Conservation (phyloP, 35 echinoderm and acorn worm species). For the Strongylocentrotus purpuratus region DNA sequence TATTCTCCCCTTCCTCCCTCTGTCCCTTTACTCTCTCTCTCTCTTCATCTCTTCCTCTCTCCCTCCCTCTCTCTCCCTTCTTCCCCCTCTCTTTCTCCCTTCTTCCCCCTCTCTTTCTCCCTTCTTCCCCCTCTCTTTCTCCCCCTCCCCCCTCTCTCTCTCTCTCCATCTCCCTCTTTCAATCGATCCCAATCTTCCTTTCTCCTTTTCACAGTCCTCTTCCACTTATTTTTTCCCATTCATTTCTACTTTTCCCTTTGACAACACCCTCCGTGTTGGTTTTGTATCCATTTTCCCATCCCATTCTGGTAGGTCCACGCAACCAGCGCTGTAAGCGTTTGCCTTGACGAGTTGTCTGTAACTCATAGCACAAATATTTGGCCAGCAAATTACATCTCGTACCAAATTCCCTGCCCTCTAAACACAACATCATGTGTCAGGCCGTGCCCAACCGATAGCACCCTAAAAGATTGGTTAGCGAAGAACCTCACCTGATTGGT, state of each 20-base stretch:
- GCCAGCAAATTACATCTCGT: slow-evolving; percentile 51
- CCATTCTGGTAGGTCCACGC: background rate
- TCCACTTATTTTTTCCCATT: background rate
- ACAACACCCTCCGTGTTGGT: slow-evolving; percentile 31
- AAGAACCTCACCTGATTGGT: background rate
- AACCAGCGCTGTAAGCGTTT: slow-evolving; percentile 18
- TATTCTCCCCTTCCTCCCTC: background rate
- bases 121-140: background rate
- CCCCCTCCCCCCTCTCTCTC: background rate
- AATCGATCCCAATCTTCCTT: background rate
- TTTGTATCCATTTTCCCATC: slow-evolving; percentile 34
- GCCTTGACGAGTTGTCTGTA: slow-evolving; percentile 31
- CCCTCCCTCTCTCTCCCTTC: background rate
- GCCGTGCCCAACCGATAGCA: background rate
- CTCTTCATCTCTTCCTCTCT: background rate
- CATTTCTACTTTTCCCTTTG: slow-evolving; percentile 10
- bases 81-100: background rate
- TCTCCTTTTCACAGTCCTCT: background rate
- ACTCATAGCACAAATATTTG: slow-evolving; percentile 54
- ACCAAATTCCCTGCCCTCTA: slow-evolving; percentile 24
- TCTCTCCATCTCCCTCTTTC: background rate
- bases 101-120: background rate
- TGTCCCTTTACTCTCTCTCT: background rate
- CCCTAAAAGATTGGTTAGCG: slow-evolving; percentile 1
- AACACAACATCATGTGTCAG: slow-evolving; percentile 42